Evolutionary conservation across 2,888 invertebrate species (phyloP).

Genomic region (Galeopsomyia nigrocyanea): DNA sequence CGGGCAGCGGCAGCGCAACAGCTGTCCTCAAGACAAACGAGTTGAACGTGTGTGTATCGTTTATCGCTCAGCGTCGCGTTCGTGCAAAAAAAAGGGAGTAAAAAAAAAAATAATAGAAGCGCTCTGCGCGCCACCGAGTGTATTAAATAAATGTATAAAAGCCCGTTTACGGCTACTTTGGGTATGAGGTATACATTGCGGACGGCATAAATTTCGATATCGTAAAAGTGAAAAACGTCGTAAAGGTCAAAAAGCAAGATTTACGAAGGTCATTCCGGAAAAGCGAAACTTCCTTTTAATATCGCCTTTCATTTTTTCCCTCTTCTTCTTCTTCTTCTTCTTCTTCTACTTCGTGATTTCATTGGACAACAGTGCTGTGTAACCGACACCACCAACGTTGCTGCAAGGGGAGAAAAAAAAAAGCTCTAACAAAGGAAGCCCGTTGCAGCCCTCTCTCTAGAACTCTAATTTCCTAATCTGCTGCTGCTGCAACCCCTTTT

Average conservation of each 20-base stretch:
- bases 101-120: background rate
- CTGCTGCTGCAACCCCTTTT: slow-evolving; percentile 29
- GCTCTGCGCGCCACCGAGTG: slow-evolving; percentile 19
- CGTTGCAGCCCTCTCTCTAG: slow-evolving; percentile 30
- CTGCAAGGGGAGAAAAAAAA: background rate
- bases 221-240: slow-evolving; percentile 48
- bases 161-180: slow-evolving; percentile 43
- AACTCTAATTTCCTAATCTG: slow-evolving; percentile 50
- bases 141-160: slow-evolving; percentile 46
- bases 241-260: slow-evolving; percentile 45
- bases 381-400: background rate
- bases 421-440: slow-evolving; percentile 37
- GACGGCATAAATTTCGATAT: slow-evolving; percentile 48
- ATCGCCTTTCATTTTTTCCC: slow-evolving; percentile 1
- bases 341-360: too few species aligned
- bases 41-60: slow-evolving; percentile 23
- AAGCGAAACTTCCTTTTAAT: slow-evolving; percentile 34
- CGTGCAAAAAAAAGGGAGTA: slow-evolving; percentile 5
- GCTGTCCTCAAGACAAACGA: slow-evolving; percentile 33
- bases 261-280: slow-evolving; percentile 41
- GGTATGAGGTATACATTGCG: slow-evolving; percentile 25
- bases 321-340: too few species aligned
- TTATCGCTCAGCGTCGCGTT: slow-evolving; percentile 22
- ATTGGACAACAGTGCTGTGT: background rate
- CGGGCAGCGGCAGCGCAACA: slow-evolving; percentile 13